Percentiles rank a stretch among this genome's conserved stretches.
Evolutionary conservation across 2,113 vertebrate genomes (phyloP).

Genomic region (Pungitius pungitius): DNA sequence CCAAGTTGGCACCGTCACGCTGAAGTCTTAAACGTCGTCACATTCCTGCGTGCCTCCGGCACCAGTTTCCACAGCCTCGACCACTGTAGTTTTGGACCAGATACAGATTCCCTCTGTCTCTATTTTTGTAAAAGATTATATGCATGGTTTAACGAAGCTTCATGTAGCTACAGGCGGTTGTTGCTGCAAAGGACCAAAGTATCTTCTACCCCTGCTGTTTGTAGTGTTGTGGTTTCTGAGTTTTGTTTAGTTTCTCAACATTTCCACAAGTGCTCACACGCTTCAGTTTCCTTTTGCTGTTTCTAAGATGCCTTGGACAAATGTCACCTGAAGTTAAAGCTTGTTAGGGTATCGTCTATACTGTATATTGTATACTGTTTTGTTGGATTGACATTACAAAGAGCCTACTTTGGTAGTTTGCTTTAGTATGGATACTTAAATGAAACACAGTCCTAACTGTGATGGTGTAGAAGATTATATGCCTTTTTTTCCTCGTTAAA

Average conservation of each 20-base stretch:
- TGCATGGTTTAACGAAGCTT: conserved; percentile 68
- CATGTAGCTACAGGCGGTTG: conserved; percentile 77
- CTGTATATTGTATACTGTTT: conserved; percentile 60
- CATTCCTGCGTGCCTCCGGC: conserved; percentile 72
- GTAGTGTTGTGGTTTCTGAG: conserved; percentile 46
- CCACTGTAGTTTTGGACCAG: conserved; percentile 67
- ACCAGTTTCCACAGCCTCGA: conserved; percentile 56
- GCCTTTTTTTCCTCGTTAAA: conserved; percentile 60
- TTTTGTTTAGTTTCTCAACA: neutral
- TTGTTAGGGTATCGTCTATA: conserved; percentile 51
- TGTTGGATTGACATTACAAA: conserved; percentile 58
- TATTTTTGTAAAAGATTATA: conserved; percentile 76
- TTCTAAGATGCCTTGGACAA: conserved; percentile 48
- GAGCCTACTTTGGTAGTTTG: conserved; percentile 52
- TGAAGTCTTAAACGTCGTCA: conserved; percentile 72
- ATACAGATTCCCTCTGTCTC: conserved; percentile 56
- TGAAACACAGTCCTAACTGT: conserved; percentile 66
- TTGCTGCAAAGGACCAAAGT: conserved; percentile 80
- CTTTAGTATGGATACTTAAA: conserved; percentile 62
- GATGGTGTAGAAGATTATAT: conserved; percentile 62
- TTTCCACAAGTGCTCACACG: conserved; percentile 32
- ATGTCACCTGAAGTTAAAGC: conserved; percentile 40
- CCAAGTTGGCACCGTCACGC: conserved; percentile 52
- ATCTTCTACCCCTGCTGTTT: conserved; percentile 60
- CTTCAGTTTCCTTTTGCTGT: conserved; percentile 7